Percentiles rank a stretch among this genome's conserved stretches.
Evolutionary conservation across 2,797 vertebrate species (phyloP).

Genomic region (Amphiprion clarkii): DNA sequence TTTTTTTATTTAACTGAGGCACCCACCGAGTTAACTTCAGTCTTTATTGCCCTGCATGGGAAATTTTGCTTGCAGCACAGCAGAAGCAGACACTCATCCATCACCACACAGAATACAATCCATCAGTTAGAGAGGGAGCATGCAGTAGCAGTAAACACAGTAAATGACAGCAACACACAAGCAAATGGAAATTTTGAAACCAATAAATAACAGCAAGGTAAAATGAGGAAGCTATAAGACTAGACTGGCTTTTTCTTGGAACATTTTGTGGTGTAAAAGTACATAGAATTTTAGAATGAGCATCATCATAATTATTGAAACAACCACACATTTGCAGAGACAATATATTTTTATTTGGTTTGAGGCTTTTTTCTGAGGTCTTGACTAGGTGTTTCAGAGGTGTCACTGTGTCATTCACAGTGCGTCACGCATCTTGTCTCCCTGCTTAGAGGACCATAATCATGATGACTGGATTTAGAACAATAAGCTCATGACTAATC

Average conservation of each 20-base stretch:
- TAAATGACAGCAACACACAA: slow-evolving; percentile 7
- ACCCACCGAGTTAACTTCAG: background rate
- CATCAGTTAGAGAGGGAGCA: background rate
- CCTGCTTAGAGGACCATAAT: slow-evolving; percentile 65
- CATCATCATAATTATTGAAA: no score
- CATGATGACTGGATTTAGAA: slow-evolving; percentile 74
- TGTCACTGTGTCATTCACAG: slow-evolving; percentile 21
- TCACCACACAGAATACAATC: slow-evolving; percentile 17
- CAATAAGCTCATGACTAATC: slow-evolving; percentile 80
- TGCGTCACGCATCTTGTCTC: slow-evolving; percentile 23
- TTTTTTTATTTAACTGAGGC: slow-evolving; percentile 13
- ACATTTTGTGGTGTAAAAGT: no score
- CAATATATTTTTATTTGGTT: background rate
- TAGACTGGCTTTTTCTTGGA: no score
- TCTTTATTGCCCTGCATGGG: slow-evolving; percentile 11
- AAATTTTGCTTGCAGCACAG: background rate
- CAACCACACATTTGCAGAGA: background rate
- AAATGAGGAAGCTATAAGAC: background rate
- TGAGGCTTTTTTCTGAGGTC: slow-evolving; percentile 5
- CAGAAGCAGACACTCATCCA: background rate
- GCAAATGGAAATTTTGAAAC: background rate
- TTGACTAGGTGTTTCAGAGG: slow-evolving; percentile 20
- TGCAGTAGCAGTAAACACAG: background rate
- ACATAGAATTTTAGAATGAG: no score
- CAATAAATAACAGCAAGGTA: background rate